Evolutionary conservation across 2,797 vertebrate species (phyloP), one percentile per base, ranked within the genome.

Genomic region (Parauchenoglanis punctatus): DNA sequence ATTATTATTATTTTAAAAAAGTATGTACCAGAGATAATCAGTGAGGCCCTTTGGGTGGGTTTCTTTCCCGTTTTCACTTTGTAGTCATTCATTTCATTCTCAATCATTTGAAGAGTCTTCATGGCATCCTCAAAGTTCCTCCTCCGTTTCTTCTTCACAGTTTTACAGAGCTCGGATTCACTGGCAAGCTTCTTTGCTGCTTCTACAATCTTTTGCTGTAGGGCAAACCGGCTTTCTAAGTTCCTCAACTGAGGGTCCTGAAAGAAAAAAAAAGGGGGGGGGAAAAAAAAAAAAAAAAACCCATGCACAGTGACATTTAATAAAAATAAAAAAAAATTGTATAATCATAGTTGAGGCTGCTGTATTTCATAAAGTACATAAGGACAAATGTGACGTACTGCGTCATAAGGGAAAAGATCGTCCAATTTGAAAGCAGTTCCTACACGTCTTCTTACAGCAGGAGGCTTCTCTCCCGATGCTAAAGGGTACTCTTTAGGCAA

Each of bases 161-260:
- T 99, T 94, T 99, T 99, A 90, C 95, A 94, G 56, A 99, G 94
- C 89, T 99, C 98, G 0, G 93, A 94, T 92, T 99, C 98, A 0
- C 49, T 95, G 84, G 97, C 95, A 18, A 99, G 95, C 93, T 98
- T 99, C 91, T 96, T 95, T 0, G 97, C 97, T 2, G 99, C 98
- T 93, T 99, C 97, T 35, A 99, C 97, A 20, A 99, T 95, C 93
- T 98, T 98, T 90, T 98, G 97, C 92, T 99, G 99, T 89, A 99
- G 96, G 18, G 97, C 93, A 86, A 99, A 98, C 90, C 95, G 96
- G 93, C 96, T 96, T 93, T 99, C 98, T 92, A 99, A 91, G 90
- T 98, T 96, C 91, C 97, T 97, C 87, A 99, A 92, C 87, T 96
- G 81, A 3, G 98, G 97, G 89, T 99, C 98, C 99, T 97, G 83